phyloP scores from a whole-genome alignment of 2,797 vertebrate species.

The Percopsis omiscomaycus region DNA sequence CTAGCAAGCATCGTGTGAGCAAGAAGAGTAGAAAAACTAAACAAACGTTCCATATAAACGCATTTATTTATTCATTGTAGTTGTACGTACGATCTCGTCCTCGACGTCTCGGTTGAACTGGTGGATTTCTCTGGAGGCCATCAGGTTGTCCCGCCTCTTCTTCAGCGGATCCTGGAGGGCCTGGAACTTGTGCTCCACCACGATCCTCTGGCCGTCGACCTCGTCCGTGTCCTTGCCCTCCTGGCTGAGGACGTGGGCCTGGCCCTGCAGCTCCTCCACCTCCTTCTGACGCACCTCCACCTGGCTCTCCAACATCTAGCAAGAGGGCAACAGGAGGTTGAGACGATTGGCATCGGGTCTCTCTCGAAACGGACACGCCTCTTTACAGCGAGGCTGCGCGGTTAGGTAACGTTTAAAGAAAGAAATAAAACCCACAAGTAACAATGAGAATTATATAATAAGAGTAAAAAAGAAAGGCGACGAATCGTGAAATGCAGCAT shows the following conservation, averaged over 20 bases:
- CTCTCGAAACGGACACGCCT: background rate
- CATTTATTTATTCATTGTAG: no score
- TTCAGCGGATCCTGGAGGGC: slow-evolving; percentile 83
- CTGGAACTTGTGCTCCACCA: slow-evolving; percentile 86
- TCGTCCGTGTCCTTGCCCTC: slow-evolving; percentile 92
- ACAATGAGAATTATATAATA: no score
- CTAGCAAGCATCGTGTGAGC: background rate
- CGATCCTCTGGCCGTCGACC: slow-evolving; percentile 85
- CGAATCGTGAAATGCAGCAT: no score
- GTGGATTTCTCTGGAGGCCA: slow-evolving; percentile 92
- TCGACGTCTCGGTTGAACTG: slow-evolving; percentile 95
- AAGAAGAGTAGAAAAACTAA: background rate
- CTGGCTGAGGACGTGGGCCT: slow-evolving; percentile 87
- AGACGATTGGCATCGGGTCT: background rate
- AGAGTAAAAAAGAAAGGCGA: no score
- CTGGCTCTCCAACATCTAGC: slow-evolving; percentile 92
- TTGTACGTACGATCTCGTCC: slow-evolving; percentile 89
- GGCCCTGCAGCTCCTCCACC: slow-evolving; percentile 87
- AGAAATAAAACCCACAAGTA: no score
- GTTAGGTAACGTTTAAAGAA: no score
- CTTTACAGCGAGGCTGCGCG: no score
- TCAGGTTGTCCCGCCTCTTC: slow-evolving; percentile 84
- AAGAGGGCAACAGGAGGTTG: background rate
- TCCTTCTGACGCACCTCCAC: slow-evolving; percentile 94
- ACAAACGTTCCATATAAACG: background rate